These are phyloP conservation scores for Ceraclea dissimilis DNA, from an alignment of 2,888 invertebrate genomes.

Conservation along the genomic window DNA sequence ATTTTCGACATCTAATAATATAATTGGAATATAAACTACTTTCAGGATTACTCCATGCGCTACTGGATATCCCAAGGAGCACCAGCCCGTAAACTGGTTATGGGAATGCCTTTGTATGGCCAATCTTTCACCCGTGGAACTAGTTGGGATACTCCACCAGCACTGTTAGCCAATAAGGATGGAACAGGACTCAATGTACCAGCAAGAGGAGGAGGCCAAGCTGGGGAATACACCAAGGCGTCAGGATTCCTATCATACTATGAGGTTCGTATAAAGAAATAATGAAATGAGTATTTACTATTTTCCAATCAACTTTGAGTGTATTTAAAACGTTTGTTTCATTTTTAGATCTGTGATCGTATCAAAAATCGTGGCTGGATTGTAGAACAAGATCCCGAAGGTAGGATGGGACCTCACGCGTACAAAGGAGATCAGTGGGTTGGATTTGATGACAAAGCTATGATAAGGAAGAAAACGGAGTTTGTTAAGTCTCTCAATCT, in stretches of 20 bases:
- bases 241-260: constrained; percentile 85
- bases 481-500: constrained; percentile 68
- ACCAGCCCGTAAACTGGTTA: constrained; percentile 70
- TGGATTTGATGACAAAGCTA: constrained; percentile 76
- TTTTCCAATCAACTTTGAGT: no score
- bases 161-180: constrained; percentile 45
- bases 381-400: constrained; percentile 67
- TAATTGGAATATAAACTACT: not conserved
- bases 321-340: not conserved
- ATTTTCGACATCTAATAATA: no score
- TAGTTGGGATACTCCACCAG: constrained; percentile 28
- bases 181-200: constrained; percentile 65
- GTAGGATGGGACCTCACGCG: constrained; percentile 82
- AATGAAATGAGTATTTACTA: no score
- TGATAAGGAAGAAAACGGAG: constrained; percentile 71
- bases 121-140: constrained; percentile 64
- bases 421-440: constrained; percentile 88
- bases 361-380: constrained; percentile 71
- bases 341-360: constrained; percentile 67
- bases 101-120: constrained; percentile 87
- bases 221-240: constrained; percentile 78
- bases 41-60: constrained; percentile 75
- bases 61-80: constrained; percentile 86
- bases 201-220: constrained; percentile 69
- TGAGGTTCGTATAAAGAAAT: constrained; percentile 58